Evolutionary conservation across 23 tunicate species (phyloP).

Genomic region (Halocynthia aurantium): DNA sequence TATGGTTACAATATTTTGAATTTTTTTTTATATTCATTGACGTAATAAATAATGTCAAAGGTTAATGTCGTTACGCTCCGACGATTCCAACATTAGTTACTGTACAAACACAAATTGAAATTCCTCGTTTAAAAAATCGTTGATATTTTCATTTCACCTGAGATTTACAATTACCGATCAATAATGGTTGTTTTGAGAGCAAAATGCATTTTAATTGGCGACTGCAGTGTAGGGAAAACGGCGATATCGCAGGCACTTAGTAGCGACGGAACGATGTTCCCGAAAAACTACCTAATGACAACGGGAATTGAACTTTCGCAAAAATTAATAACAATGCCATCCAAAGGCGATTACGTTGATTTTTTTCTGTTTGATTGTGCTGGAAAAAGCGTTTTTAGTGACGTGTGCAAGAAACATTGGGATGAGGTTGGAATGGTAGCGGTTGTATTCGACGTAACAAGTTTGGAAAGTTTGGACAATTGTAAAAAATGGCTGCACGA

Average conservation of each 20-base stretch:
- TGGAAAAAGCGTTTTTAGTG: slow-evolving; percentile 52
- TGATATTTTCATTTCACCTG: too few species aligned
- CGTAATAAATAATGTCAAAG: too few species aligned
- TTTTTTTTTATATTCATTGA: too few species aligned
- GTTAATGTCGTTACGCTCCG: too few species aligned
- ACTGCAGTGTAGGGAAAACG: slow-evolving; percentile 76
- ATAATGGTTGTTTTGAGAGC: slow-evolving; percentile 61
- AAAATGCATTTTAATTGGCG: slow-evolving; percentile 79
- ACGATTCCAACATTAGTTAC: too few species aligned
- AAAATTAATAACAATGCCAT: slow-evolving; percentile 29
- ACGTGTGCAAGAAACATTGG: slow-evolving; percentile 49
- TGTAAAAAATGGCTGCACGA: slow-evolving; percentile 63
- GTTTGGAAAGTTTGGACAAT: slow-evolving; percentile 39
- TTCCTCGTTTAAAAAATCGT: too few species aligned
- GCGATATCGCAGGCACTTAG: slow-evolving; percentile 69
- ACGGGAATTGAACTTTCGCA: slow-evolving; percentile 40
- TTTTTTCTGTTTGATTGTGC: slow-evolving; percentile 73
- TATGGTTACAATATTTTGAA: too few species aligned
- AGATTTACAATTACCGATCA: too few species aligned
- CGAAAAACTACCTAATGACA: slow-evolving; percentile 75
- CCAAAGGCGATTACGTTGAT: slow-evolving; percentile 28
- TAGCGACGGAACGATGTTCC: slow-evolving; percentile 75
- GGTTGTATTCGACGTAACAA: slow-evolving; percentile 79
- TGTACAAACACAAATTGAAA: too few species aligned
- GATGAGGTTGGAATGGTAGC: slow-evolving; percentile 66